Conservation (phyloP, 2,888 invertebrate genomes). For the Sinotaia quadrata region DNA sequence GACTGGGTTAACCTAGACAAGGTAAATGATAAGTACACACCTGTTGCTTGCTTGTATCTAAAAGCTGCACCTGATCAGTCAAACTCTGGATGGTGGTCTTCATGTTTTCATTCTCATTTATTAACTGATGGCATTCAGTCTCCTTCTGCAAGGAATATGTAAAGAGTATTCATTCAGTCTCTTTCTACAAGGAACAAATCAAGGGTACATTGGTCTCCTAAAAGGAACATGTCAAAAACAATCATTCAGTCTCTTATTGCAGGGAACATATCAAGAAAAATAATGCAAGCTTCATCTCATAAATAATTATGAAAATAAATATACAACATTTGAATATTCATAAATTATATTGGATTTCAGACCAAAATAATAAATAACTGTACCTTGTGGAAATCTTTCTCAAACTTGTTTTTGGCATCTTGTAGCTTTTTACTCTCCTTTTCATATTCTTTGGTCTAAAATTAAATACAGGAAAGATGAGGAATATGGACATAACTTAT, state of each 20-base stretch:
- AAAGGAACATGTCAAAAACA: too few species aligned
- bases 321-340: not conserved
- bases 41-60: conserved; percentile 62
- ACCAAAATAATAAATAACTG: not conserved
- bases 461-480: too few species aligned
- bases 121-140: conserved; percentile 40
- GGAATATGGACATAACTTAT: too few species aligned
- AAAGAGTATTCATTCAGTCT: too few species aligned
- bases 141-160: conserved; percentile 38
- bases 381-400: conserved; percentile 42
- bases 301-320: not conserved
- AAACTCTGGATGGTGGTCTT: conserved; percentile 45
- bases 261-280: not conserved
- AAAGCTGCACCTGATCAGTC: conserved; percentile 52
- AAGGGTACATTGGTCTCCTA: too few species aligned
- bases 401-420: conserved; percentile 36
- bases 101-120: conserved; percentile 43
- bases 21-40: conserved; percentile 32
- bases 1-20: too few species aligned
- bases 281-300: too few species aligned
- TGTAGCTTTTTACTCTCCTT: conserved; percentile 46
- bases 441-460: conserved; percentile 43
- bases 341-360: not conserved
- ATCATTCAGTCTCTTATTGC: too few species aligned
- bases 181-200: too few species aligned